Evolutionary conservation across 1,140 invertebrate species (phyloP).

Genomic region (Dendrolimus kikuchii): DNA sequence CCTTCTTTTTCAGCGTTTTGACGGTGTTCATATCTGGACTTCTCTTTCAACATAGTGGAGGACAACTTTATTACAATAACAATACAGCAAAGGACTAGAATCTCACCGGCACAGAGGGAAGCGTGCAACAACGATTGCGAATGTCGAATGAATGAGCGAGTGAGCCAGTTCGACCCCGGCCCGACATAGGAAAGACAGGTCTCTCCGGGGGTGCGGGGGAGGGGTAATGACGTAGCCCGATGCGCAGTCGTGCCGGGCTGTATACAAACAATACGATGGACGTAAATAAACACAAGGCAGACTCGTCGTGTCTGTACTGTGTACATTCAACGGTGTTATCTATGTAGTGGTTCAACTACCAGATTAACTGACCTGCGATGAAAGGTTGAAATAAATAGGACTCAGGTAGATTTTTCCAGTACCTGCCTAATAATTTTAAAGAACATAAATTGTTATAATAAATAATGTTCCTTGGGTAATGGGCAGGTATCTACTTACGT

Average conservation of each 20-base stretch:
- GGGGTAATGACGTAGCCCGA: slow-evolving; percentile 59
- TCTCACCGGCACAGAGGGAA: slow-evolving; percentile 28
- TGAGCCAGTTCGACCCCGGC: slow-evolving; percentile 53
- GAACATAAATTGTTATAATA: no score
- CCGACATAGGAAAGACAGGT: slow-evolving; percentile 54
- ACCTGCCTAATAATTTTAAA: no score
- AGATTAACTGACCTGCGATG: slow-evolving; percentile 25
- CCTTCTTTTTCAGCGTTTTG: slow-evolving; percentile 43
- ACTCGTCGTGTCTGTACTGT: slow-evolving; percentile 28
- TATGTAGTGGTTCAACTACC: slow-evolving; percentile 48
- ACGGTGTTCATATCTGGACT: slow-evolving; percentile 45
- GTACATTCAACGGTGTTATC: slow-evolving; percentile 56
- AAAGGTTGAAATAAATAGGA: slow-evolving; percentile 22
- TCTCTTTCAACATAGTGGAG: slow-evolving; percentile 66
- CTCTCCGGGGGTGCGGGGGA: slow-evolving; percentile 39
- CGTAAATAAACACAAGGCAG: slow-evolving; percentile 69
- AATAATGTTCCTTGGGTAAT: no score
- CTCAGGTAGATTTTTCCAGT: slow-evolving; percentile 18
- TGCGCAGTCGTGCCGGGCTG: slow-evolving; percentile 69
- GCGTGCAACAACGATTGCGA: slow-evolving; percentile 58
- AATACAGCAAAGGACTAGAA: slow-evolving; percentile 36
- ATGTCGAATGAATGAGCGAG: slow-evolving; percentile 69
- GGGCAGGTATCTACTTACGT: no score
- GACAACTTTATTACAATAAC: slow-evolving; percentile 20
- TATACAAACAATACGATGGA: slow-evolving; percentile 71